phyloP scores from a whole-genome alignment of 2,797 vertebrate genomes.

The Dryobates pubescens region DNA sequence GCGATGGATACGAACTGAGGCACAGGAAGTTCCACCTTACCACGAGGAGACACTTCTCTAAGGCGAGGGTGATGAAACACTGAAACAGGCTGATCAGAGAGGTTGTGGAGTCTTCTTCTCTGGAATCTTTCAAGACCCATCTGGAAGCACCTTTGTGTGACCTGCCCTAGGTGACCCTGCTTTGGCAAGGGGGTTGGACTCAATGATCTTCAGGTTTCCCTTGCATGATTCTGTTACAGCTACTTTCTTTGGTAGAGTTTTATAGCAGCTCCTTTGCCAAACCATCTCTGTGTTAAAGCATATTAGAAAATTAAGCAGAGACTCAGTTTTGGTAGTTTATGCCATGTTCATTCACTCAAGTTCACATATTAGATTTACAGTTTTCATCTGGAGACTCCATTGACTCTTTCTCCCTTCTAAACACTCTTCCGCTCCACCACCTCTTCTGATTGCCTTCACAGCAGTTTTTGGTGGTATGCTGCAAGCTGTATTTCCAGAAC shows the following conservation, averaged over 20 bases:
- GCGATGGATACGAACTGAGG: too few species aligned
- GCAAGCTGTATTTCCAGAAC: fast-evolving
- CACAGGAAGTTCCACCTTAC: too few species aligned
- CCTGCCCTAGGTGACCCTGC: too few species aligned
- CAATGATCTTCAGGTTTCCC: too few species aligned
- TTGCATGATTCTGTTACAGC: background rate
- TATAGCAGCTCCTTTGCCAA: background rate
- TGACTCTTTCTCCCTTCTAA: background rate
- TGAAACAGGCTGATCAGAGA: too few species aligned
- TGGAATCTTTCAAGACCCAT: too few species aligned
- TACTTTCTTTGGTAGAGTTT: background rate
- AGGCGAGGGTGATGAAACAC: too few species aligned
- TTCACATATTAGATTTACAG: background rate
- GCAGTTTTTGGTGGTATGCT: background rate
- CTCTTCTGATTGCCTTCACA: background rate
- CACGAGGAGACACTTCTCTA: too few species aligned
- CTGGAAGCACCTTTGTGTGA: too few species aligned
- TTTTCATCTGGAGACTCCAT: background rate
- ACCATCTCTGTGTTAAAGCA: fast-evolving
- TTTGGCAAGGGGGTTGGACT: too few species aligned
- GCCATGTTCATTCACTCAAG: background rate
- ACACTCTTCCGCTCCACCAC: background rate
- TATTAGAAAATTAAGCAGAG: background rate
- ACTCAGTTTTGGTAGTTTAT: background rate
- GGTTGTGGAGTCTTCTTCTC: too few species aligned